A percentile compares a stretch with the other conserved stretches of the same genome.
These are phyloP conservation scores for Dyspetes luteomarginatus DNA, from an alignment of 2,888 invertebrate species.

Conservation along the genomic window DNA sequence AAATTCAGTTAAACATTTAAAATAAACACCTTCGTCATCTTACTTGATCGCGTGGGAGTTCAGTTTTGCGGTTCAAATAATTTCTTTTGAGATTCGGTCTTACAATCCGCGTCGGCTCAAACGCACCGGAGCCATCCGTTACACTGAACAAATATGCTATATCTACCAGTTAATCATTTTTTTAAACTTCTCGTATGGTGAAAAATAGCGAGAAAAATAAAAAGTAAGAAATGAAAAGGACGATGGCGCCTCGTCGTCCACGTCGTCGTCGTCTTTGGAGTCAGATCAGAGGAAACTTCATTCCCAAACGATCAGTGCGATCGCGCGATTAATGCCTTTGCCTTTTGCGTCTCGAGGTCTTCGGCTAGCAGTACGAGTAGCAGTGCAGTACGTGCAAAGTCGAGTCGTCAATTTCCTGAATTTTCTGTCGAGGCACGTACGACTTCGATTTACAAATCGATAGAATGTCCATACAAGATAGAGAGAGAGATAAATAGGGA, in stretches of 20 bases:
- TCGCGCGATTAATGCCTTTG: constrained; percentile 61
- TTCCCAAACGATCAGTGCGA: constrained; percentile 56
- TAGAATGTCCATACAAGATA: constrained; percentile 18
- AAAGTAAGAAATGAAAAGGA: not conserved
- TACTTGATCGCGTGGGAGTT: too few species aligned
- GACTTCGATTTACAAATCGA: constrained; percentile 67
- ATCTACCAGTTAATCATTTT: too few species aligned
- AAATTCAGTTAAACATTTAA: too few species aligned
- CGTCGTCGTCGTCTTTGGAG: not conserved
- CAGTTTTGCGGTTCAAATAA: too few species aligned
- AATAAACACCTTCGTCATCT: too few species aligned
- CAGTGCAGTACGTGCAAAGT: constrained; percentile 64
- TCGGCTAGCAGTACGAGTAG: not conserved
- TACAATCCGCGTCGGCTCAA: too few species aligned
- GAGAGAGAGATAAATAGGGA: not conserved
- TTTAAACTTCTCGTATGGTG: not conserved
- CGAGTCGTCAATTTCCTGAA: constrained; percentile 68
- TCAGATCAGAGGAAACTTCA: constrained; percentile 48
- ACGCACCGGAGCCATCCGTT: too few species aligned
- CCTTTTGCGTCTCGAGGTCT: constrained; percentile 13
- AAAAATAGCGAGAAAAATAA: not conserved
- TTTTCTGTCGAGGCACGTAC: constrained; percentile 67
- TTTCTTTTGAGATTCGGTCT: too few species aligned
- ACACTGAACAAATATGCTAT: too few species aligned
- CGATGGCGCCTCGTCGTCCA: not conserved